phyloP scores from a whole-genome alignment of 2,113 vertebrate species.

The Colistium nudipinnis region DNA sequence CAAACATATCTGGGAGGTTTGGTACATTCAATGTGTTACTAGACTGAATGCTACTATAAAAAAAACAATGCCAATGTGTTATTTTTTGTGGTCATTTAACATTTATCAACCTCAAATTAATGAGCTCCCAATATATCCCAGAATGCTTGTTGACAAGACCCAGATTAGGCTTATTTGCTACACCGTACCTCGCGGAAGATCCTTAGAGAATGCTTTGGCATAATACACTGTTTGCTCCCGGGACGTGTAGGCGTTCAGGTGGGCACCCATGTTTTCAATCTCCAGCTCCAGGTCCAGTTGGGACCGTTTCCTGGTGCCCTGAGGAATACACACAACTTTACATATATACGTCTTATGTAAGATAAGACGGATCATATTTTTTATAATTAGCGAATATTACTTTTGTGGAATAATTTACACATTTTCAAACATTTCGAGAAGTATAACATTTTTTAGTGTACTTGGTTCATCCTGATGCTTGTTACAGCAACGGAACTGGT shows the following conservation, averaged over 20 bases:
- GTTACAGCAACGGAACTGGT: neutral
- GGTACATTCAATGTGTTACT: neutral
- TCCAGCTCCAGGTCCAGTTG: slow-evolving; percentile 97
- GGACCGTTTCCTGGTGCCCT: slow-evolving; percentile 97
- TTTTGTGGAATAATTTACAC: no score
- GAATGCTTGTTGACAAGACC: neutral
- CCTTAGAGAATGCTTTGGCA: slow-evolving; percentile 97
- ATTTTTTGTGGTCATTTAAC: neutral
- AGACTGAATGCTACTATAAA: neutral
- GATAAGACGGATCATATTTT: neutral
- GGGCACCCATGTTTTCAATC: slow-evolving; percentile 99
- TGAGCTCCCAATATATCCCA: slow-evolving; percentile 1
- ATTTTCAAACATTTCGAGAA: no score
- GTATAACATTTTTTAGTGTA: no score
- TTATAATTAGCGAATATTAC: neutral
- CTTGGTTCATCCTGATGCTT: no score
- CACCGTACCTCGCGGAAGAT: slow-evolving; percentile 90
- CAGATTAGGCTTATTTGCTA: neutral
- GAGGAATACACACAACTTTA: slow-evolving; percentile 10
- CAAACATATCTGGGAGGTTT: neutral
- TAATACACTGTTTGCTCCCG: slow-evolving; percentile 98
- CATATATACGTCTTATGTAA: no score
- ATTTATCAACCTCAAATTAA: neutral
- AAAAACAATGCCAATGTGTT: neutral
- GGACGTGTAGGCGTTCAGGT: slow-evolving; percentile 96